Evolutionary conservation across 1,140 invertebrate genomes (phyloP), one percentile per base, ranked within the genome.

Genomic region (Neodiprion lecontei): DNA sequence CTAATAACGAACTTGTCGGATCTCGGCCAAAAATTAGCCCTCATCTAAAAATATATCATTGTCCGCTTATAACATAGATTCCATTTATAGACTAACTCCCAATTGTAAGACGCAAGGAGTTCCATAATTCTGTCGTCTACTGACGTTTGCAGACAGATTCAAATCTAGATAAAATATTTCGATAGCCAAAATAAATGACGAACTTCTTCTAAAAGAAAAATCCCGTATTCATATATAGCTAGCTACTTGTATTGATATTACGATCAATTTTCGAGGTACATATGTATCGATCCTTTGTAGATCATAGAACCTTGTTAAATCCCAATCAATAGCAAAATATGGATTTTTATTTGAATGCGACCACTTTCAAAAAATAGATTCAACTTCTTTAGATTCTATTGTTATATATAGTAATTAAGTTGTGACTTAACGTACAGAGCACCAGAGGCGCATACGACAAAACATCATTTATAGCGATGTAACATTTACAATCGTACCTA

Each of bases 321-420:
- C 79, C 73, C 79, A 75, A 80, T 83, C 78, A 80, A 86, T 88
- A 88, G 86, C 81, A 88, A 88, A 88, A 88, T 88, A 88, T 86
- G 79, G 84, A 79, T 83, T 75, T 80, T 83, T 77, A 80, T 82
- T 75, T 81, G 79, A 77, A 81, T 78, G 79, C 79, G 82, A 82
- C 78, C 79, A 79, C 80, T 76, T 79, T 87, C 84, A 82, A 87
- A 88, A 88, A 88, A 88, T 88, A 88, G 82, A 86, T 81, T 86
- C 83, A 84, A 88, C 82, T 81, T 86, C 79, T 87, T 86, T 86
- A 86, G 83, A 85, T 76, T 79, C 82, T 86, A 86, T 81, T 79
- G 79, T 83, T 84, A 82, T 40, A 40, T 40, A 79, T 80, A 82
- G 77, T 71, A 71, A 48, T 81, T 81, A 81, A 84, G 77, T 80